phyloP scores from a whole-genome alignment of 1,140 invertebrate genomes.

The Polypedilum pembai region DNA sequence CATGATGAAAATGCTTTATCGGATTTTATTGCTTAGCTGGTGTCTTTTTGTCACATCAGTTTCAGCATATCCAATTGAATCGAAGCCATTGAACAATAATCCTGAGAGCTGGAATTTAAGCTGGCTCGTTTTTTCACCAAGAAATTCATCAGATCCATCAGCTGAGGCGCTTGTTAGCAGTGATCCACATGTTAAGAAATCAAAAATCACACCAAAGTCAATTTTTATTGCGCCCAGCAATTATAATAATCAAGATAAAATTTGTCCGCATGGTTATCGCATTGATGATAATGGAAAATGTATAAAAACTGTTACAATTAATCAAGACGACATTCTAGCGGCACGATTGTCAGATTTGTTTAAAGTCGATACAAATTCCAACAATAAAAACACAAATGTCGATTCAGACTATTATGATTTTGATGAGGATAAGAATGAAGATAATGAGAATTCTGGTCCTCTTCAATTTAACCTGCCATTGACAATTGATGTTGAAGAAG shows the following conservation, averaged over 20 bases:
- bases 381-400: not conserved
- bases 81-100: constrained; percentile 26
- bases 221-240: constrained; percentile 13
- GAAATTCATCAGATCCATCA: not conserved
- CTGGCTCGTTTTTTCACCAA: not conserved
- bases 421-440: not conserved
- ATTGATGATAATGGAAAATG: constrained; percentile 24
- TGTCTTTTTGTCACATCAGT: not conserved
- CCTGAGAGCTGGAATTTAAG: not conserved
- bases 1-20: not conserved
- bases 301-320: not conserved
- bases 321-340: constrained; percentile 14
- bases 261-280: constrained; percentile 21
- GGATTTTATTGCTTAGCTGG: not conserved
- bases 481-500: not conserved
- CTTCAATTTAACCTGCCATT: not conserved
- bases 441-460: constrained; percentile 1
- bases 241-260: not conserved
- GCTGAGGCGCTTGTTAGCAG: not conserved
- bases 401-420: constrained; percentile 23
- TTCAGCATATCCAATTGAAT: not conserved
- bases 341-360: not conserved
- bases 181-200: not conserved
- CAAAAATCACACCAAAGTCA: constrained; percentile 22
- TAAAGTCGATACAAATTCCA: not conserved